Evolutionary conservation across 1,140 invertebrate genomes (phyloP).

Genomic region (Drosophila neocordata): DNA sequence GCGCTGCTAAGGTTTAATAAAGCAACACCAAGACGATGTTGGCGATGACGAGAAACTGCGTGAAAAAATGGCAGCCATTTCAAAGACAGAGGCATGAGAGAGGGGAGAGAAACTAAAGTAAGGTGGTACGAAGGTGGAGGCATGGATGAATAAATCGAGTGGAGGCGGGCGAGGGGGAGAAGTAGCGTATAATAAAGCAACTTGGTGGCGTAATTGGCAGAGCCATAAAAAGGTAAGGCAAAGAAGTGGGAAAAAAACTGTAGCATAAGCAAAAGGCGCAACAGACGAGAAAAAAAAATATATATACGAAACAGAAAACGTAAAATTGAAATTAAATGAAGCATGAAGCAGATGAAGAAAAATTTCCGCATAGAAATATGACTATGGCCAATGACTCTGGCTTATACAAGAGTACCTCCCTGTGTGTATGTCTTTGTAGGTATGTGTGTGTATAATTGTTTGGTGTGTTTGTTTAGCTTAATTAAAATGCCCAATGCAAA

Average conservation of each 20-base stretch:
- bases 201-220: conserved; percentile 72
- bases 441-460: conserved; percentile 37
- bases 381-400: conserved; percentile 15
- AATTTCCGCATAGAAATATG: conserved; percentile 21
- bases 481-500: conserved; percentile 66
- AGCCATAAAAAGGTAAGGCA: conserved; percentile 39
- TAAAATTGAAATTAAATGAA: conserved; percentile 73
- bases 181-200: conserved; percentile 67
- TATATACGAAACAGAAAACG: conserved; percentile 24
- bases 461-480: conserved; percentile 65
- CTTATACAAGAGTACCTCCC: not conserved
- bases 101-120: not conserved
- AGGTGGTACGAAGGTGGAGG: not conserved
- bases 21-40: conserved; percentile 64
- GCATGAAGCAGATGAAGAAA: conserved; percentile 51
- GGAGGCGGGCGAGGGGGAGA: not conserved
- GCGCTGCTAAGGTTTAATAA: conserved; percentile 74
- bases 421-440: conserved; percentile 12
- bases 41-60: conserved; percentile 41
- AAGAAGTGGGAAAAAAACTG: conserved; percentile 14
- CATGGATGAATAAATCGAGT: not conserved
- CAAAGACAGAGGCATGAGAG: conserved; percentile 5
- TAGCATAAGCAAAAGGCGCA: conserved; percentile 52
- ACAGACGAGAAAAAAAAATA: not conserved
- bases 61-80: conserved; percentile 61